phyloP scores from a whole-genome alignment of 2,797 vertebrate genomes.

The Rhincodon typus region DNA sequence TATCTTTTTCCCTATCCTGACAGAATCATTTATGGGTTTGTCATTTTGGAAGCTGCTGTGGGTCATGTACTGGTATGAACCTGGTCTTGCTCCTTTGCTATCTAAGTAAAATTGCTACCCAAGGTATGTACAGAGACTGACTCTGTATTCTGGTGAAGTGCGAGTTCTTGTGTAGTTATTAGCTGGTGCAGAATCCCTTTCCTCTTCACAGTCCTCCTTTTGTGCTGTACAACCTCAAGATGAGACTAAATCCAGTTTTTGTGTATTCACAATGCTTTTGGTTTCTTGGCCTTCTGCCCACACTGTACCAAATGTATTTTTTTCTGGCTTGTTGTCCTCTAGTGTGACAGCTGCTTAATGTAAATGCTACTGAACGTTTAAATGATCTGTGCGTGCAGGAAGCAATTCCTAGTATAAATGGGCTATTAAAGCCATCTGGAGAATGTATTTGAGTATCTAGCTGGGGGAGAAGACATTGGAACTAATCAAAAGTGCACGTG shows the following conservation, averaged over 20 bases:
- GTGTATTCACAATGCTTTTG: background rate
- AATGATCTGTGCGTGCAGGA: background rate
- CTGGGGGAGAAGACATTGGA: background rate
- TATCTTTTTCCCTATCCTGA: background rate
- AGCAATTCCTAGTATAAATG: slow-evolving; percentile 2
- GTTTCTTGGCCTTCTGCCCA: background rate
- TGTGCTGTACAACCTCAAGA: background rate
- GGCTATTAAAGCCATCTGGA: slow-evolving; percentile 16
- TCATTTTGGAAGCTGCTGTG: background rate
- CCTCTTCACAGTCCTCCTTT: background rate
- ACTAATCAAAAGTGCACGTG: background rate
- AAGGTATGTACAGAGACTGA: background rate
- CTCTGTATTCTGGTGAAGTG: background rate
- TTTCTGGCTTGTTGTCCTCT: background rate
- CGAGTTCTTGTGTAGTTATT: background rate
- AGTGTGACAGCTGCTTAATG: background rate
- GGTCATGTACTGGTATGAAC: background rate
- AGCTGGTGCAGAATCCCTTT: background rate
- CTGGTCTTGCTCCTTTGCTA: background rate
- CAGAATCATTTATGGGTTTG: background rate
- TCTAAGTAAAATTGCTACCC: background rate
- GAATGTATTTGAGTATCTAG: background rate
- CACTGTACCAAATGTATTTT: background rate
- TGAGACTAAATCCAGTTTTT: background rate
- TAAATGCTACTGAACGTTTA: background rate